phyloP scores from a whole-genome alignment of 2,113 vertebrate species.

The Pantherophis guttatus region DNA sequence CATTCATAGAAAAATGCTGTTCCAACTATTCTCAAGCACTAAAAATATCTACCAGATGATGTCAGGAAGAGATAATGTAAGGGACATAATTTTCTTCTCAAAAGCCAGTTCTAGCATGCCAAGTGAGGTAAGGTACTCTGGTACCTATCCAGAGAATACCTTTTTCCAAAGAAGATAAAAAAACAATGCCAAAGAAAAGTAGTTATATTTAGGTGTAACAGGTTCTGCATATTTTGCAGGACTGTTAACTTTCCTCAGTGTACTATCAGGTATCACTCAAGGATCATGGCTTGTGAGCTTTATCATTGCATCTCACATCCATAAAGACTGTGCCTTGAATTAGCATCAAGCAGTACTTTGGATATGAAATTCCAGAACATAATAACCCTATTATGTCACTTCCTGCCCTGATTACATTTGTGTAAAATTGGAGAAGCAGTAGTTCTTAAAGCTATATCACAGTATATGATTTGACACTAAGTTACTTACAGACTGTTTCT shows the following conservation, averaged over 20 bases:
- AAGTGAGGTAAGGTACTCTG: no score
- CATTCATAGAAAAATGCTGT: no score
- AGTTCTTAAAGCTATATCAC: no score
- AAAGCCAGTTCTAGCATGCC: no score
- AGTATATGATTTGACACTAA: no score
- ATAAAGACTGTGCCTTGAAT: background rate
- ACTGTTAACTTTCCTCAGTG: background rate
- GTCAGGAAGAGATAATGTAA: no score
- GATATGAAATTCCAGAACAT: background rate
- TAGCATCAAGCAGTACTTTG: background rate
- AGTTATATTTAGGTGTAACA: background rate
- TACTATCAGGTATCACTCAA: background rate
- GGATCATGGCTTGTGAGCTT: background rate
- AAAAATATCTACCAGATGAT: no score
- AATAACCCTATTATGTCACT: background rate
- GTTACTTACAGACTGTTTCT: no score
- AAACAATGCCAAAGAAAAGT: background rate
- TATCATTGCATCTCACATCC: no score
- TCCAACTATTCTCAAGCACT: no score
- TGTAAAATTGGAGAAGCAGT: background rate
- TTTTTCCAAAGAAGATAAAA: background rate
- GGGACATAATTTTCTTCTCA: no score
- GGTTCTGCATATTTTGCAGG: background rate
- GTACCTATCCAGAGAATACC: background rate
- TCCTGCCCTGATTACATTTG: background rate